Evolutionary conservation across 2,888 invertebrate genomes (phyloP).

Genomic region (Limnephilus marmoratus): DNA sequence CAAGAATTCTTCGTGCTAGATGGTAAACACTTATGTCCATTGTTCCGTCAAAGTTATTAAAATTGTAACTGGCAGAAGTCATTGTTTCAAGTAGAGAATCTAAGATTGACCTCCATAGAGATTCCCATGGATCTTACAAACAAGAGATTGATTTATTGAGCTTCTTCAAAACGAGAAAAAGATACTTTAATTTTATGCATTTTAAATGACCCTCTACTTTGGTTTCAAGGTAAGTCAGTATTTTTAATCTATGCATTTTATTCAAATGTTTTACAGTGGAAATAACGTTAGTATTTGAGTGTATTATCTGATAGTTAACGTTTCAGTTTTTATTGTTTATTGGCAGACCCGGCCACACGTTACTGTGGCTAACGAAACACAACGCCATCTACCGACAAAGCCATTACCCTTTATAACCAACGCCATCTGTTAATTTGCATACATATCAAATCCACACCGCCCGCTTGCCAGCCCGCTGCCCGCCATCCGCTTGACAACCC

Average conservation of each 20-base stretch:
- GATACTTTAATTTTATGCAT: neutral
- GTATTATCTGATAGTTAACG: neutral
- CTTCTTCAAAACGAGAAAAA: neutral
- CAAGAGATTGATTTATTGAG: neutral
- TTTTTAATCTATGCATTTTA: neutral
- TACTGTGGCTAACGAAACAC: no score
- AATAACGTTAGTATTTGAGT: neutral
- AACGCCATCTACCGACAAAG: no score
- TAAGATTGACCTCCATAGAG: constrained; percentile 12
- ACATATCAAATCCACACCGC: no score
- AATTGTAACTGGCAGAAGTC: neutral
- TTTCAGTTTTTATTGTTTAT: neutral
- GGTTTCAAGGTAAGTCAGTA: neutral
- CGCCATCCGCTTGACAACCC: no score
- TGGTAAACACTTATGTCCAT: constrained; percentile 24
- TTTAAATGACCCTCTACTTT: neutral
- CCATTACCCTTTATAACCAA: no score
- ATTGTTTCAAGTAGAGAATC: constrained; percentile 5
- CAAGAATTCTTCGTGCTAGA: neutral
- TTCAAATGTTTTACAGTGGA: neutral
- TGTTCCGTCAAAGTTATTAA: neutral
- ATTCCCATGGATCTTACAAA: constrained; percentile 21
- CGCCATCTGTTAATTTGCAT: no score
- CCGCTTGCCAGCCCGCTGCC: no score
- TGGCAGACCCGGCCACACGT: no score